Percentiles rank a stretch among this genome's conserved stretches.
Conservation (phyloP, 1,140 invertebrate species). For the Araneus ventricosus region DNA sequence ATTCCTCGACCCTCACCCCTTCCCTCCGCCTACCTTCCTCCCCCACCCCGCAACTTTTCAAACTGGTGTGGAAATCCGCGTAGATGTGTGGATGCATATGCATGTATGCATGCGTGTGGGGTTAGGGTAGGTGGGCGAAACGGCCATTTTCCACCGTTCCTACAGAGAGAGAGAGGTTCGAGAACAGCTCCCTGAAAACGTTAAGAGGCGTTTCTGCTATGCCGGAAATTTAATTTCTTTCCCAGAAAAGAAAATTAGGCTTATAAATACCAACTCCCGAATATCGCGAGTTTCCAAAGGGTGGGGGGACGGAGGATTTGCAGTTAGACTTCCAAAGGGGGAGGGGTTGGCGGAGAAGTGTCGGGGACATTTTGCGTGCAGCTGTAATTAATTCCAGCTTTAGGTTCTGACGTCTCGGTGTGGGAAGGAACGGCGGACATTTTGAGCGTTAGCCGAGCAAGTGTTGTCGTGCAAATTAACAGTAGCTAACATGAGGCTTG, state of each 20-base stretch:
- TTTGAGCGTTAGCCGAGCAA: conserved; percentile 23
- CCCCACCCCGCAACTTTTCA: background rate
- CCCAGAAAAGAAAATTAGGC: conserved; percentile 74
- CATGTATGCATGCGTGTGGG: background rate
- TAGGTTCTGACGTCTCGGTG: conserved; percentile 57
- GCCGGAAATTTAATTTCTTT: conserved; percentile 76
- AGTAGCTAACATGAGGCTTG: conserved; percentile 68
- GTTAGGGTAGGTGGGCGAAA: conserved; percentile 17
- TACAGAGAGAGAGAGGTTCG: conserved; percentile 31
- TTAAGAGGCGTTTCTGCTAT: conserved; percentile 64
- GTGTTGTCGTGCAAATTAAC: conserved; percentile 74
- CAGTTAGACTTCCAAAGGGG: conserved; percentile 2
- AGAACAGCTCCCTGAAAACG: conserved; percentile 29
- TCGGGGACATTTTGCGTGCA: conserved; percentile 64
- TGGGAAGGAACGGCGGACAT: conserved; percentile 44
- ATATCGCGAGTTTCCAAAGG: conserved; percentile 15
- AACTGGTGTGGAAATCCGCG: background rate
- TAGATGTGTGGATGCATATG: conserved; percentile 35
- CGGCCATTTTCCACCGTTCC: conserved; percentile 45
- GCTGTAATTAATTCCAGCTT: conserved; percentile 74
- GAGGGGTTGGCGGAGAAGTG: background rate
- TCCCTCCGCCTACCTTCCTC: too few species aligned
- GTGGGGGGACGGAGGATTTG: background rate
- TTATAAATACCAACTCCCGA: conserved; percentile 73
- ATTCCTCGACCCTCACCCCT: background rate